These are phyloP conservation scores for Anser cygnoides DNA, from an alignment of 2,113 vertebrate genomes.

Conservation along the genomic window DNA sequence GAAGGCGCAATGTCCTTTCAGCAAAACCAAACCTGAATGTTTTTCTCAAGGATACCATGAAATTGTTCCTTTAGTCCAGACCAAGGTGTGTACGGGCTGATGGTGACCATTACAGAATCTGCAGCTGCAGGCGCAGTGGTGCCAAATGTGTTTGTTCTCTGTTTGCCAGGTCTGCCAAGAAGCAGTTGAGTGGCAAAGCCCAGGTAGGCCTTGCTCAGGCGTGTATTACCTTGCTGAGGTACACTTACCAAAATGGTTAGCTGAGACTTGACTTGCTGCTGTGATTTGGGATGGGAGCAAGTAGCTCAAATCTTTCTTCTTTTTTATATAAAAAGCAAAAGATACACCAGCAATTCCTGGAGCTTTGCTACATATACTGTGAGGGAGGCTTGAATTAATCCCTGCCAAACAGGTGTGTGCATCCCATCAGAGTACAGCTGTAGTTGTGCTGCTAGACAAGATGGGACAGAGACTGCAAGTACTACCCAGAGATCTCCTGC, in stretches of 20 bases:
- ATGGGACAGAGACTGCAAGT: neutral
- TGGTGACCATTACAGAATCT: neutral
- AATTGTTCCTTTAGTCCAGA: neutral
- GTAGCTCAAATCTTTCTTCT: neutral
- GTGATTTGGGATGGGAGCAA: neutral
- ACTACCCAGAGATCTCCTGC: fast-evolving
- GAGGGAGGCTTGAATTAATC: neutral
- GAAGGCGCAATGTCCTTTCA: neutral
- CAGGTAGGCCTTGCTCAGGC: neutral
- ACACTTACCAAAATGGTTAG: neutral
- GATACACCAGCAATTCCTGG: neutral
- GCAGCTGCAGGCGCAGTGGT: neutral
- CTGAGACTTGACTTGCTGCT: neutral
- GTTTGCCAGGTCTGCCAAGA: neutral
- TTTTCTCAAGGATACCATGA: neutral
- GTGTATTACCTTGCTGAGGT: neutral
- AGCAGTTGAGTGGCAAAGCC: neutral
- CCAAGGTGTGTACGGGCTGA: neutral
- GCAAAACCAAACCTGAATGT: neutral
- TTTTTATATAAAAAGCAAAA: neutral
- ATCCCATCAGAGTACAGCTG: neutral
- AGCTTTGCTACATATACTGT: neutral
- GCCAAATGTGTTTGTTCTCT: neutral
- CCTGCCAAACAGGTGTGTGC: neutral
- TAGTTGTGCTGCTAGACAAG: neutral